Evolutionary conservation across 2,113 vertebrate genomes (phyloP).

Genomic region (Trematomus loennbergii): DNA sequence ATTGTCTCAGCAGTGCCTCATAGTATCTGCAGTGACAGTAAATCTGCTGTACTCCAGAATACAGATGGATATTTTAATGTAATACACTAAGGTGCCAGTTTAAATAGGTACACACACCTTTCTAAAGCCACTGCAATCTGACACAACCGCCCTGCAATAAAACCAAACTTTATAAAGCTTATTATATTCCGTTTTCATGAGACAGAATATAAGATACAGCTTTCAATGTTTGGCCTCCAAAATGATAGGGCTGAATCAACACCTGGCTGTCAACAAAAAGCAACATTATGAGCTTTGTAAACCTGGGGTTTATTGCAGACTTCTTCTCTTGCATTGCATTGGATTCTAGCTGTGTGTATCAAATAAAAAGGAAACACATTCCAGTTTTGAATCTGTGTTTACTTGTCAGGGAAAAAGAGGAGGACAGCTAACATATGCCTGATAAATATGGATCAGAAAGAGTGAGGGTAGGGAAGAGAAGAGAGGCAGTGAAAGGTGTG

Average conservation of each 20-base stretch:
- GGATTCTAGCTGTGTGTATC: background rate
- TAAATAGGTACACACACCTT: slow-evolving; percentile 14
- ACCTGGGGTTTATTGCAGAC: background rate
- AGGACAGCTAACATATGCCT: background rate
- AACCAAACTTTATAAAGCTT: slow-evolving; percentile 29
- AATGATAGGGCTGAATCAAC: slow-evolving; percentile 13
- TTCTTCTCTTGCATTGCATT: background rate
- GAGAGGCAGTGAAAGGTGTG: slow-evolving; percentile 1
- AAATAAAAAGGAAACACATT: background rate
- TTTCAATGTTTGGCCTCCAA: background rate
- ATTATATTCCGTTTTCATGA: slow-evolving; percentile 14
- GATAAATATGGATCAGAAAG: slow-evolving; percentile 11
- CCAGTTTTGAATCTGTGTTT: slow-evolving; percentile 1
- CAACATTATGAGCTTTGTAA: slow-evolving; percentile 31
- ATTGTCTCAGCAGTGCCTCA: slow-evolving; percentile 2
- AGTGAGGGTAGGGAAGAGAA: background rate
- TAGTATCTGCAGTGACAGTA: slow-evolving; percentile 13
- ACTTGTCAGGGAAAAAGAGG: background rate
- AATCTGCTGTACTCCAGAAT: slow-evolving; percentile 2
- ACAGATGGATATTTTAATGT: slow-evolving; percentile 21
- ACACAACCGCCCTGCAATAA: slow-evolving; percentile 21
- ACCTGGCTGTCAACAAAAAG: slow-evolving; percentile 13
- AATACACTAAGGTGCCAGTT: slow-evolving; percentile 7
- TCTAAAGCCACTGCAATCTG: slow-evolving; percentile 11
- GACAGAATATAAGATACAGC: slow-evolving; percentile 7